Percentiles rank a stretch among this genome's conserved stretches.
phyloP scores from a whole-genome alignment of 1,140 invertebrate species.

The Neodiprion lecontei region DNA sequence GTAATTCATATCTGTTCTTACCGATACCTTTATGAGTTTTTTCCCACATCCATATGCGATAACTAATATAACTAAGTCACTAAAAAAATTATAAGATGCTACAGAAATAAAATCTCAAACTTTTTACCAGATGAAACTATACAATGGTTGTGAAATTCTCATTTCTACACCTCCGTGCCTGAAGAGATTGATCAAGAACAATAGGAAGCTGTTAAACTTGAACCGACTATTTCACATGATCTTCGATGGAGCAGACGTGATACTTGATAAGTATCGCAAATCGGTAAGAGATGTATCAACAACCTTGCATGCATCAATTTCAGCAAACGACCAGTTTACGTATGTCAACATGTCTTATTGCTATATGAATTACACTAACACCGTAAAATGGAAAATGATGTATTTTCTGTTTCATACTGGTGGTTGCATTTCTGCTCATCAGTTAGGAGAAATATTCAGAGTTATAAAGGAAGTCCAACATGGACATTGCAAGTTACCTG shows the following conservation, averaged over 20 bases:
- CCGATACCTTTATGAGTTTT: background rate
- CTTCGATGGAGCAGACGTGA: conserved; percentile 52
- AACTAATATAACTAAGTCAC: background rate
- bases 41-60: background rate
- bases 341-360: background rate
- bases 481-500: conserved; percentile 30
- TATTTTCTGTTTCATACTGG: background rate
- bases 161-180: conserved; percentile 54
- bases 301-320: background rate
- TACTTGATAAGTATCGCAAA: conserved; percentile 51
- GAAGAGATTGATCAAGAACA: conserved; percentile 38
- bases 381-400: conserved; percentile 17
- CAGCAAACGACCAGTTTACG: background rate
- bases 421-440: conserved; percentile 20
- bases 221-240: conserved; percentile 45
- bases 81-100: background rate
- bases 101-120: conserved; percentile 20
- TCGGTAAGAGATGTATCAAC: conserved; percentile 30
- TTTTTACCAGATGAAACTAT: conserved; percentile 45
- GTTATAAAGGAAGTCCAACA: conserved; percentile 42
- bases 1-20: conserved; percentile 33
- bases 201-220: conserved; percentile 41
- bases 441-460: conserved; percentile 41
- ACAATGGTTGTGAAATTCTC: conserved; percentile 56
- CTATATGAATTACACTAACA: conserved; percentile 14